A percentile compares a stretch with the other conserved stretches of the same genome.
phyloP scores from a whole-genome alignment of 2,888 invertebrate genomes.

The Dolichomitus sp. region DNA sequence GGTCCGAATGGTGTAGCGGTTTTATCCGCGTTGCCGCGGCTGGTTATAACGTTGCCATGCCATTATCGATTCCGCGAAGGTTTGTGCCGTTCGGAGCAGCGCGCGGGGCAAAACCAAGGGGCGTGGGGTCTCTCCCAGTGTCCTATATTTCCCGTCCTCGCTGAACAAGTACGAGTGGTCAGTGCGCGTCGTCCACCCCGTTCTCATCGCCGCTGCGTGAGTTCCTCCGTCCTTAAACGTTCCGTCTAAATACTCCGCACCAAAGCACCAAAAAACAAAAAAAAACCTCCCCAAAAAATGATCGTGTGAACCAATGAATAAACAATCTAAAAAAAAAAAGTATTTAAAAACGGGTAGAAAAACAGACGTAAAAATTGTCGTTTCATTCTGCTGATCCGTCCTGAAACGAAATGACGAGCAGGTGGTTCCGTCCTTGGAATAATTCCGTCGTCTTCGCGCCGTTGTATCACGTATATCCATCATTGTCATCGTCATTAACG shows the following conservation, averaged over 20 bases:
- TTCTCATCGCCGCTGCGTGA: not conserved
- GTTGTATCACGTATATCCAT: not conserved
- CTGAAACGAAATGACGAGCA: conserved; percentile 3
- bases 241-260: not conserved
- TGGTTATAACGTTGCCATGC: conserved; percentile 76
- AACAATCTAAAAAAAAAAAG: not conserved
- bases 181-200: conserved; percentile 35
- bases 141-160: conserved; percentile 60
- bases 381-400: conserved; percentile 65
- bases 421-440: conserved; percentile 34
- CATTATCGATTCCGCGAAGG: conserved; percentile 76
- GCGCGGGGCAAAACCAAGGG: conserved; percentile 2
- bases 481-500: not conserved
- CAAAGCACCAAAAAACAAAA: not conserved
- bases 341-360: not conserved
- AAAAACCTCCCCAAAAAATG: not conserved
- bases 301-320: not conserved
- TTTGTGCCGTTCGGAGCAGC: conserved; percentile 7
- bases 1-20: not conserved
- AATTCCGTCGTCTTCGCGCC: not conserved
- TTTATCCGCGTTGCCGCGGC: conserved; percentile 33
- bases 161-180: not conserved
- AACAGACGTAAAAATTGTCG: not conserved
- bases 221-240: not conserved
- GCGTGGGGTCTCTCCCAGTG: conserved; percentile 24